Evolutionary conservation across 2,797 vertebrate species (phyloP).

Genomic region (Euphonia xanthogaster): DNA sequence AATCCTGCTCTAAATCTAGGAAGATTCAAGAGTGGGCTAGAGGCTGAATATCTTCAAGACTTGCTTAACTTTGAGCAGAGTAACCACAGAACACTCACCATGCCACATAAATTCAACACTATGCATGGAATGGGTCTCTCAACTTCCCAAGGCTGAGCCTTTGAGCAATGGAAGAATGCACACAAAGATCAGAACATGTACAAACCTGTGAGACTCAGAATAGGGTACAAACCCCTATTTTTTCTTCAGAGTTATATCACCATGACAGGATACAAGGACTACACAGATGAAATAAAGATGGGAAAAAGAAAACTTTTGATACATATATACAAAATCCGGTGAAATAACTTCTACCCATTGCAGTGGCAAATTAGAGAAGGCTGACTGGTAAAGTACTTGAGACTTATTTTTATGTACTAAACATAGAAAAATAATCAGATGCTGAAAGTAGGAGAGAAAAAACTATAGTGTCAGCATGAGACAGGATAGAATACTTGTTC

Average conservation of each 20-base stretch:
- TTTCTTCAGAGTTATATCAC: neutral
- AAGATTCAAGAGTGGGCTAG: neutral
- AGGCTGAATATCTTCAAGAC: neutral
- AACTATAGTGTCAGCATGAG: neutral
- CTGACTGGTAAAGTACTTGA: neutral
- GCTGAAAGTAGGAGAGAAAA: neutral
- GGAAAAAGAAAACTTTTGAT: neutral
- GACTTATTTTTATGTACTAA: neutral
- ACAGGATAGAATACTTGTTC: neutral
- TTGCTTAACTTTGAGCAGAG: neutral
- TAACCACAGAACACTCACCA: neutral
- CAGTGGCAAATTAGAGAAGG: neutral
- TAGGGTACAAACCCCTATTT: neutral
- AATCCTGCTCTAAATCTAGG: neutral
- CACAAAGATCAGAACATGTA: neutral
- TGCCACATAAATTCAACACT: neutral
- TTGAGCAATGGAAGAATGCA: neutral
- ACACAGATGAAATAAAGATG: neutral
- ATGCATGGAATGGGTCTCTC: neutral
- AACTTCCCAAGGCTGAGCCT: neutral
- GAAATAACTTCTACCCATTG: neutral
- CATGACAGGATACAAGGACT: neutral
- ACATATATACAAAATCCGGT: neutral
- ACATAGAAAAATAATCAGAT: neutral
- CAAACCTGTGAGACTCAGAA: neutral